phyloP scores from a whole-genome alignment of 2,797 vertebrate species.

The Eutrigla gurnardus region DNA sequence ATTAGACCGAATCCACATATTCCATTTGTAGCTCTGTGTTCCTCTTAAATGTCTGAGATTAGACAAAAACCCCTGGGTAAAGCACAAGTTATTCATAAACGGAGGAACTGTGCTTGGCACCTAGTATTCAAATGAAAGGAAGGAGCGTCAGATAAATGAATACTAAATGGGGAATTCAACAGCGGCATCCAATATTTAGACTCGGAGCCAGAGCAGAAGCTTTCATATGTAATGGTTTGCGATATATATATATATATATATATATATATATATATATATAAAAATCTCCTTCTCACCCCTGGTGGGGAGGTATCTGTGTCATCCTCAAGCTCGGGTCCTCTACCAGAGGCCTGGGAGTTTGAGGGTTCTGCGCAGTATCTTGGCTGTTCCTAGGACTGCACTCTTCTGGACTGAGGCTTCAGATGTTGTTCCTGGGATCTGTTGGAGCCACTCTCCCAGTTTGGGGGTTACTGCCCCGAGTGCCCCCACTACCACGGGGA shows the following conservation, averaged over 20 bases:
- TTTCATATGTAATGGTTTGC: conserved; percentile 41
- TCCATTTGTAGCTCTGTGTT: conserved; percentile 62
- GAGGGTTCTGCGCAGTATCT: no score
- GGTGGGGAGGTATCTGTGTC: no score
- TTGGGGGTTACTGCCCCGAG: no score
- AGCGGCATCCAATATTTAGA: conserved; percentile 52
- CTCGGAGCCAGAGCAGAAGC: conserved; percentile 21
- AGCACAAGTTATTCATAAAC: conserved; percentile 79
- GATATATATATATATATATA: conserved; percentile 47
- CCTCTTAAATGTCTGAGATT: conserved; percentile 74
- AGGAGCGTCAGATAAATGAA: conserved; percentile 60
- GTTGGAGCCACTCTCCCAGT: no score
- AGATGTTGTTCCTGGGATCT: no score
- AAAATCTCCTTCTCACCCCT: no score
- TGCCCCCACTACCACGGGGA: no score
- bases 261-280: no score
- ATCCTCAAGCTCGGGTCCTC: no score
- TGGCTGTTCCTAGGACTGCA: no score
- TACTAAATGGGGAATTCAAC: conserved; percentile 56
- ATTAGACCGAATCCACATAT: conserved; percentile 58
- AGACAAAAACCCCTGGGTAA: conserved; percentile 68
- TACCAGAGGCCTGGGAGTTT: no score
- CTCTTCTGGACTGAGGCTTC: no score
- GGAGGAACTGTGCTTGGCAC: conserved; percentile 73
- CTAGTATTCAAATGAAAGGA: conserved; percentile 71